Conservation (phyloP, 2,113 vertebrate species). For the Malurus alboscapulatus region DNA sequence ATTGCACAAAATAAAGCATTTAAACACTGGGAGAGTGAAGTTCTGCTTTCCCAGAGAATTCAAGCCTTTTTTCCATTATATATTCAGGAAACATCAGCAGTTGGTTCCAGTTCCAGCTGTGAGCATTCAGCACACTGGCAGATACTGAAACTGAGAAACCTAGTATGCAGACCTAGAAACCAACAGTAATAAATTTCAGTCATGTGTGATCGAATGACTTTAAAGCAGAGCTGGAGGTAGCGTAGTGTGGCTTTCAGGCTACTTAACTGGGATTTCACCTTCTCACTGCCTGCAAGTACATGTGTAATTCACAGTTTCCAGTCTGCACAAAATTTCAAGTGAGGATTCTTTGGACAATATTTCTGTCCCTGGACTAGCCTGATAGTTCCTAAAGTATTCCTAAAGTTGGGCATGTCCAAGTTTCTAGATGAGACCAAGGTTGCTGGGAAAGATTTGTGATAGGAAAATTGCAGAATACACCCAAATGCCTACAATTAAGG, state of each 20-base stretch:
- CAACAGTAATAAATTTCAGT: neutral
- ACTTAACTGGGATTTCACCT: neutral
- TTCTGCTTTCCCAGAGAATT: neutral
- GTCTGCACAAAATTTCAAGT: neutral
- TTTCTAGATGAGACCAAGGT: neutral
- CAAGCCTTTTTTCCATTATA: neutral
- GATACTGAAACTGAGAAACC: neutral
- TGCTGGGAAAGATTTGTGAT: neutral
- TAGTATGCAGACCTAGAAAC: neutral
- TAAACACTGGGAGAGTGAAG: neutral
- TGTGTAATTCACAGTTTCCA: neutral
- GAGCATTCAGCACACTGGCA: neutral
- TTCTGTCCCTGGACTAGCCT: neutral
- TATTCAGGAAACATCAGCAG: neutral
- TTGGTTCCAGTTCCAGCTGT: conserved; percentile 3
- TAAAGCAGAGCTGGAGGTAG: neutral
- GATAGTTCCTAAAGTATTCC: neutral
- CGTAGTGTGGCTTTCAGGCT: neutral
- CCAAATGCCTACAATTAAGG: neutral
- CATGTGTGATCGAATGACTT: neutral
- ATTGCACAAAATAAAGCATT: neutral
- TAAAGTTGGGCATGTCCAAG: neutral
- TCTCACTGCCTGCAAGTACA: neutral
- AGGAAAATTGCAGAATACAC: neutral
- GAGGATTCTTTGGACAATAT: neutral